These are phyloP conservation scores for Tetramorium simillimum DNA, from an alignment of 1,140 invertebrate species.

Conservation along the genomic window DNA sequence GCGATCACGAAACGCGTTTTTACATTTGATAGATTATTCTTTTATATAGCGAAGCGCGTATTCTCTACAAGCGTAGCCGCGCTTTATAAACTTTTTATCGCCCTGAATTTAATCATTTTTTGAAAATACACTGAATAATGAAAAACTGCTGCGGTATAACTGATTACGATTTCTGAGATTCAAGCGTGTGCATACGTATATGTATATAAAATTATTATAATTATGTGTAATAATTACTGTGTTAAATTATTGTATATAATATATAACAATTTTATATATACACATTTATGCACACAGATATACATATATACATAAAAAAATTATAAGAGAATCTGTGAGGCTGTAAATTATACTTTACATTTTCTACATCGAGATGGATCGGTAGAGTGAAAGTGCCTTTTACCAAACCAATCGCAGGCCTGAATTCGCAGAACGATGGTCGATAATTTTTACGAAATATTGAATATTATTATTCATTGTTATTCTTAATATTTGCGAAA, in stretches of 20 bases:
- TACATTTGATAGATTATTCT: constrained; percentile 62
- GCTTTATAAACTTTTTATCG: constrained; percentile 5
- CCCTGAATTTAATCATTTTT: not conserved
- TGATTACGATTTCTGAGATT: constrained; percentile 37
- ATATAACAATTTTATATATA: not conserved
- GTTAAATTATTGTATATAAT: not conserved
- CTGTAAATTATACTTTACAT: constrained; percentile 74
- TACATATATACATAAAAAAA: constrained; percentile 25
- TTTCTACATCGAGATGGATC: constrained; percentile 69
- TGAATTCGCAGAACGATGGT: constrained; percentile 65
- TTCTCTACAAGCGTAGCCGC: not conserved
- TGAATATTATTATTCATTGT: constrained; percentile 37
- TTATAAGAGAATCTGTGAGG: constrained; percentile 60
- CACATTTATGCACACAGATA: not conserved
- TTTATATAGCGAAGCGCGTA: constrained; percentile 56
- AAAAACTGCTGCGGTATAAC: constrained; percentile 12
- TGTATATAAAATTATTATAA: not conserved
- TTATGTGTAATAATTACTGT: not conserved
- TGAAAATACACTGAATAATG: not conserved
- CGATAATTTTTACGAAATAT: constrained; percentile 39
- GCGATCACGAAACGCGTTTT: constrained; percentile 19
- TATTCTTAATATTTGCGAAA: constrained; percentile 30
- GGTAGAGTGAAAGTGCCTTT: constrained; percentile 81
- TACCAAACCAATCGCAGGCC: constrained; percentile 72
- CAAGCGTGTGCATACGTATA: not conserved